A percentile compares a stretch with the other conserved stretches of the same genome.
These are phyloP conservation scores for Autographa gamma DNA, from an alignment of 2,888 invertebrate genomes.

Conservation along the genomic window DNA sequence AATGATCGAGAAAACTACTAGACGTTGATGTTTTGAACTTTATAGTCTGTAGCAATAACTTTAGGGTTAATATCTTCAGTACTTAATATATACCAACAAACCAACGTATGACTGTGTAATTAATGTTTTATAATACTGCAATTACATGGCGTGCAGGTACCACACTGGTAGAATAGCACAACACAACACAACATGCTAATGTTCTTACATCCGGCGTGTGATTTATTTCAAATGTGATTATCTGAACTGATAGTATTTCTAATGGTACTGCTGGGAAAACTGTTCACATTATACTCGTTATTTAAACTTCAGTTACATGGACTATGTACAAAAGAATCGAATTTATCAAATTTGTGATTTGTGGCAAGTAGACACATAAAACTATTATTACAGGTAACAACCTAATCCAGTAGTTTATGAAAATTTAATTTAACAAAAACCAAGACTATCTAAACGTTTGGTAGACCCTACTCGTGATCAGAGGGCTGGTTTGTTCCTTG, in stretches of 20 bases:
- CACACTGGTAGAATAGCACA: slow-evolving; percentile 26
- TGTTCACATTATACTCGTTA: neutral
- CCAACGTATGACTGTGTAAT: slow-evolving; percentile 7
- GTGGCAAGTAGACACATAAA: too few species aligned
- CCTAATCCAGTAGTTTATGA: too few species aligned
- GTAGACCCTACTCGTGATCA: too few species aligned
- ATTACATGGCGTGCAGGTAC: slow-evolving; percentile 32
- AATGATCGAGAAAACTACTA: too few species aligned
- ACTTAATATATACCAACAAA: neutral
- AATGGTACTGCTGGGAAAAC: slow-evolving; percentile 15
- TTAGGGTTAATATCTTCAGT: too few species aligned
- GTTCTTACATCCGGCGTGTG: slow-evolving; percentile 50
- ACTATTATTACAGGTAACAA: too few species aligned
- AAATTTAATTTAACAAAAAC: too few species aligned
- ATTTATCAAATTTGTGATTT: neutral
- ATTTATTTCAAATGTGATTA: slow-evolving; percentile 54
- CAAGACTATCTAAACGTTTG: too few species aligned
- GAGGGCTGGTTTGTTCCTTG: too few species aligned
- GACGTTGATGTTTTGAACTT: too few species aligned
- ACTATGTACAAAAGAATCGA: neutral
- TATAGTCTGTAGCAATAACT: too few species aligned
- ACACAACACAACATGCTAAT: slow-evolving; percentile 42
- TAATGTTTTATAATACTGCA: slow-evolving; percentile 25
- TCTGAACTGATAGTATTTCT: slow-evolving; percentile 41
- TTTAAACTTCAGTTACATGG: slow-evolving; percentile 12